Evolutionary conservation across 2,888 invertebrate genomes (phyloP).

Genomic region (Serrognathus titanus): DNA sequence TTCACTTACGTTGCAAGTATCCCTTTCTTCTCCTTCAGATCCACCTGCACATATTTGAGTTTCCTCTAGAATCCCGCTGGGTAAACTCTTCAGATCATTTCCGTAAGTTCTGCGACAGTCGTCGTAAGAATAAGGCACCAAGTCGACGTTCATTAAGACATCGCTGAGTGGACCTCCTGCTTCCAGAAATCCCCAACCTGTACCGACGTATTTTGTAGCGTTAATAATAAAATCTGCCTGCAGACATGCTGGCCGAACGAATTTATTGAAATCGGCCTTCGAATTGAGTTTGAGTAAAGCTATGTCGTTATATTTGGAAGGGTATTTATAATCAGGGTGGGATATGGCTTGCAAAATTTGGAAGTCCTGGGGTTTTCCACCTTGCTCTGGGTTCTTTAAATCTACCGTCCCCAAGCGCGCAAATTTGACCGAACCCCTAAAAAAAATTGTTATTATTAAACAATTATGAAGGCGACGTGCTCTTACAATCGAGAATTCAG

Average conservation of each 20-base stretch:
- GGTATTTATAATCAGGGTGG: conserved; percentile 6
- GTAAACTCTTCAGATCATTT: conserved; percentile 18
- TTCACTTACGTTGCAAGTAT: conserved; percentile 43
- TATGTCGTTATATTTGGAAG: conserved; percentile 57
- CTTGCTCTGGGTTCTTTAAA: neutral
- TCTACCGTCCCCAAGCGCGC: conserved; percentile 1
- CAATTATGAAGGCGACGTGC: too few relatives aligned
- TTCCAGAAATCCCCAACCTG: conserved; percentile 51
- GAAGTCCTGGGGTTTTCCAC: conserved; percentile 9
- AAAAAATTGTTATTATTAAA: neutral
- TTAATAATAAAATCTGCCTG: conserved; percentile 40
- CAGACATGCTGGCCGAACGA: conserved; percentile 61
- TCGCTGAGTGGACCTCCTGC: conserved; percentile 30
- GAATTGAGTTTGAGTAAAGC: conserved; percentile 57
- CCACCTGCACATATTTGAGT: conserved; percentile 50
- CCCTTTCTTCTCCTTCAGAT: conserved; percentile 28
- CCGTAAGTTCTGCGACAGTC: conserved; percentile 38
- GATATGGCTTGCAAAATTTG: neutral
- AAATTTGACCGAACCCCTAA: conserved; percentile 4
- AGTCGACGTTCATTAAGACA: conserved; percentile 49
- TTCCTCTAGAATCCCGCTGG: conserved; percentile 36
- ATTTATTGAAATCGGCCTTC: conserved; percentile 51
- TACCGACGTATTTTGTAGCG: conserved; percentile 50
- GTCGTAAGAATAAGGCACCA: conserved; percentile 35
- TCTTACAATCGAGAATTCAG: conserved; percentile 6